phyloP scores from a whole-genome alignment of 30 jellyfish, hydroid and myxozoan genomes.

The Catostylus mosaicus region DNA sequence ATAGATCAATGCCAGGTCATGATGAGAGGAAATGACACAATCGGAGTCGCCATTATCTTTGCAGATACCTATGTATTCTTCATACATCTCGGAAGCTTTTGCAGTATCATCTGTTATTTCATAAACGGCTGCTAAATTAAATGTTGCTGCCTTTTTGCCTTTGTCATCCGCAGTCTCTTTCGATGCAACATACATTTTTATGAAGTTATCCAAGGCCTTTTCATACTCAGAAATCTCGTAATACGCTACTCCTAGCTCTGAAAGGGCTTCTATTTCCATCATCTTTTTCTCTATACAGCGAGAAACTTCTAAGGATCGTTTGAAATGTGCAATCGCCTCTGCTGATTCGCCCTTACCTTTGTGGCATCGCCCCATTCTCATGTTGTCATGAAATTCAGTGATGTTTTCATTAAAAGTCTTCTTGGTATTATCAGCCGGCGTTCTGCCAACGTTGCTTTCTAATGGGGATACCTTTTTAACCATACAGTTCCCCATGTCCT shows the following conservation, averaged over 20 bases:
- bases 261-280: background rate
- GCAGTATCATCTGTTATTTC: background rate
- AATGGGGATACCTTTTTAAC: background rate
- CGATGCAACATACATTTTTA: background rate
- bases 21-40: background rate
- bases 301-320: background rate
- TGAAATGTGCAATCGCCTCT: background rate
- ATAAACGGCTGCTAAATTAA: conserved; percentile 12
- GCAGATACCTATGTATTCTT: background rate
- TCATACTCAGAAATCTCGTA: background rate
- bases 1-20: conserved; percentile 11
- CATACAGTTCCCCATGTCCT: conserved; percentile 4
- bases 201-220: conserved; percentile 2
- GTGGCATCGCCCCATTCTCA: background rate
- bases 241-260: conserved; percentile 25
- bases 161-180: background rate
- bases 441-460: too few species aligned
- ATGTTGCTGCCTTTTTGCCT: conserved; percentile 11
- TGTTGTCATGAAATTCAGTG: background rate
- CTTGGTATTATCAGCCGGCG: background rate
- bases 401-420: background rate
- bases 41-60: background rate
- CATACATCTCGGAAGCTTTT: background rate
- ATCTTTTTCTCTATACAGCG: background rate
- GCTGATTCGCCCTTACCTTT: background rate